Conservation (phyloP, 2,888 invertebrate species). For the Pteria penguin region DNA sequence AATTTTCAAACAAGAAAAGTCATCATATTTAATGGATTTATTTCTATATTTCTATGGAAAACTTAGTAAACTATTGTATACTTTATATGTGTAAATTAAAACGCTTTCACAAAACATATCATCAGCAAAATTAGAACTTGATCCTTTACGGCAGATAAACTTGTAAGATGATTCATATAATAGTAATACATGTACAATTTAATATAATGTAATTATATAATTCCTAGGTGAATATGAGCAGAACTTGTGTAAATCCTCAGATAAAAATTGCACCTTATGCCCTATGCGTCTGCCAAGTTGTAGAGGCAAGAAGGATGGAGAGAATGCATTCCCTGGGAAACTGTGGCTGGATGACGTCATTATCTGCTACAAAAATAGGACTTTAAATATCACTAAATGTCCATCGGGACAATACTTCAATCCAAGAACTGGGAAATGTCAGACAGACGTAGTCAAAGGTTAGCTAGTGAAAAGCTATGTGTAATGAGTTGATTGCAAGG, state of each 20-base stretch:
- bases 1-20: no score
- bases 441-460: slow-evolving; percentile 32
- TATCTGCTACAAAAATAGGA: slow-evolving; percentile 54
- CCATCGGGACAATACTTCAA: slow-evolving; percentile 24
- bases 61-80: no score
- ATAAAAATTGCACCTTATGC: slow-evolving; percentile 48
- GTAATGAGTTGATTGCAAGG: no score
- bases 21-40: no score
- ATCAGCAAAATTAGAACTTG: no score
- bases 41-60: no score
- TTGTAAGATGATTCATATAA: no score
- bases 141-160: no score
- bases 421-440: slow-evolving; percentile 31
- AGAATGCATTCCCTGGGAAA: slow-evolving; percentile 45
- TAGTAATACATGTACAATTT: no score
- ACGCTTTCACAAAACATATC: no score
- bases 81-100: no score
- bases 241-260: slow-evolving; percentile 44
- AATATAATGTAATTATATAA: no score
- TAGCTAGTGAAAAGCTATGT: neutral
- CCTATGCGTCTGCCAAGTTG: slow-evolving; percentile 51
- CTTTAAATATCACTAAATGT: slow-evolving; percentile 38
- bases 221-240: slow-evolving; percentile 55
- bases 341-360: slow-evolving; percentile 49
- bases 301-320: slow-evolving; percentile 48